Conservation (phyloP, 2,797 vertebrate species). For the Steatocranus sp. region DNA sequence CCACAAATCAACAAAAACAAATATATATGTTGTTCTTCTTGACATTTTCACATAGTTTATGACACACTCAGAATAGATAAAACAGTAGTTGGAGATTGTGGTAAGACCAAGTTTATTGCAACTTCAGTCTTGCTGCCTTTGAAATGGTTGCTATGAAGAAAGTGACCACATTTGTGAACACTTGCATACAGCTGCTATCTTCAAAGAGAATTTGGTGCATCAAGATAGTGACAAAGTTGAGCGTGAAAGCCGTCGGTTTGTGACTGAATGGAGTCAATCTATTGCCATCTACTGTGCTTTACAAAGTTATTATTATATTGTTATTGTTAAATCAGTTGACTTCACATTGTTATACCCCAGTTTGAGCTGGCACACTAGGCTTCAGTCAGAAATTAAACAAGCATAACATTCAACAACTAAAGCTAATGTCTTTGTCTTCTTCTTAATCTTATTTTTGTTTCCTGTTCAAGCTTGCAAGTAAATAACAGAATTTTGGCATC, state of each 20-base stretch:
- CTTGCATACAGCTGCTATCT: not conserved
- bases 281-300: fast-evolving
- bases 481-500: not conserved
- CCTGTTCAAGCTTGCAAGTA: not conserved
- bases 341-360: not conserved
- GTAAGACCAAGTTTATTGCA: not conserved
- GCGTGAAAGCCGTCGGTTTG: not conserved
- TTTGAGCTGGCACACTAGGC: not conserved
- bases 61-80: not conserved
- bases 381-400: not conserved
- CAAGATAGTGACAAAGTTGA: not conserved
- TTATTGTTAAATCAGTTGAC: not conserved
- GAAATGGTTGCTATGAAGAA: not conserved
- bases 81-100: not conserved
- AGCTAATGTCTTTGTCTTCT: not conserved
- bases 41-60: not conserved
- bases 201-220: not conserved
- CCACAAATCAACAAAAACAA: not conserved
- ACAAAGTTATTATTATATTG: not conserved
- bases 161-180: not conserved
- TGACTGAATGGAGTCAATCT: not conserved
- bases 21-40: not conserved
- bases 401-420: not conserved
- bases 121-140: not conserved
- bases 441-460: not conserved